Percentiles rank a stretch among this genome's conserved stretches.
Evolutionary conservation across 2,113 vertebrate species (phyloP).

Genomic region (Apteryx owenii): DNA sequence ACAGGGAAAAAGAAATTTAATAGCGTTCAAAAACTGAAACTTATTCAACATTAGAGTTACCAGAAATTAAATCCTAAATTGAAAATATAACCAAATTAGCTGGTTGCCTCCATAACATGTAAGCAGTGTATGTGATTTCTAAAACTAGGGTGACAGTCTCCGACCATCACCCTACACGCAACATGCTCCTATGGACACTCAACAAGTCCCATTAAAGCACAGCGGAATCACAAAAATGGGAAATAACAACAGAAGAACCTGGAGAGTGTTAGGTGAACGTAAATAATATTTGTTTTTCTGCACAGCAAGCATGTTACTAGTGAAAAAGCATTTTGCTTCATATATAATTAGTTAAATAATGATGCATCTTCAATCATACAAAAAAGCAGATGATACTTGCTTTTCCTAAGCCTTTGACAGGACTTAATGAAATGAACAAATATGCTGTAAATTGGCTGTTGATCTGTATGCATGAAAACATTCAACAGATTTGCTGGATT

Average conservation of each 20-base stretch:
- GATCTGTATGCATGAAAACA: background rate
- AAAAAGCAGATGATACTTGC: background rate
- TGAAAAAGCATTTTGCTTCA: background rate
- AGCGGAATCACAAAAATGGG: background rate
- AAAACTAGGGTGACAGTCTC: background rate
- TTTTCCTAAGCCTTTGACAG: background rate
- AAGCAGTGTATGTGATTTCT: background rate
- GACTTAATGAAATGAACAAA: background rate
- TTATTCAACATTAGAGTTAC: background rate
- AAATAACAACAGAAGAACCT: background rate
- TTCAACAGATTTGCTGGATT: conserved; percentile 12
- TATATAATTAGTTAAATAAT: background rate
- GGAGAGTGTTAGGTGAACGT: background rate
- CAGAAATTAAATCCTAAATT: background rate
- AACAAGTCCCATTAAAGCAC: background rate
- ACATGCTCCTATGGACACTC: rapidly evolving
- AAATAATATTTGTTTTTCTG: background rate
- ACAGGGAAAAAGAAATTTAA: background rate
- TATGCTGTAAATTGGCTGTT: background rate
- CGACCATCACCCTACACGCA: background rate
- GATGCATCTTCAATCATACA: background rate
- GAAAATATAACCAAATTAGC: background rate
- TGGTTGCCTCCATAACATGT: background rate
- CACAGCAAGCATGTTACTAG: background rate
- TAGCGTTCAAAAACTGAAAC: background rate